Base-by-base conservation (phyloP, 2,888 invertebrate genomes). In the Sminthurinus aureus region DNA sequence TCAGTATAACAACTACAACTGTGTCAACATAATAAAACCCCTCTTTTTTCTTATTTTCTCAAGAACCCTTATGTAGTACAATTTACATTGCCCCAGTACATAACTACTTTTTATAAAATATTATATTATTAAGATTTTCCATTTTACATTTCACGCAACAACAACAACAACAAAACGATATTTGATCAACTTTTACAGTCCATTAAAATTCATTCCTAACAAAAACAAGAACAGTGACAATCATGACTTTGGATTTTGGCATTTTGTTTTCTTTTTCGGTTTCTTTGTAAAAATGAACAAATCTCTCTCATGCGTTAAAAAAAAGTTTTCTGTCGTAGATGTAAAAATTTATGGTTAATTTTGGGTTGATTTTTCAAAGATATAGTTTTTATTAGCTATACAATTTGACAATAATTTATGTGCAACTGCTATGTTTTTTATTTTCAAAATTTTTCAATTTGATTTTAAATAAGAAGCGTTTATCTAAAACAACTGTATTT, bases 181-280 rank as follows among this genome's bases (percentile, higher is more conserved):
- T 38, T 38, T 38, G 38, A 38, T 38, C 1, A 38, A 1, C 38
- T 38, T 38, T 38, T 38, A 38, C 38, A 38, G n/a, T 66, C 15
- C n/a, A 66, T 4, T 38, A 38, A 38, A 4, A 38, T 38, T 38
- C 38, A 58, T 58, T 15, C 58, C 18, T 15, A 73, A 73, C 26
- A 24, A 73, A 73, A 24, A 73, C 69, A 24, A 73, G 9, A 73
- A 73, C 73, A 8, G 24, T 11, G 24, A 73, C 26, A 20, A 73
- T 15, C 73, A 20, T 24, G 73, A 73, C 73, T 73, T 73, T 73
- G 20, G 73, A 73, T 26, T 24, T 24, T 73, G 22, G 11, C 18
- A 9, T 24, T 73, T 24, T 69, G 0, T 73, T 73, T 73, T 73
- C 15, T 73, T 73, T 73, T 73, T 73, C 38, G 6, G 38, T 38